These are phyloP conservation scores for Polydrusus pterygomalis DNA, from an alignment of 2,888 invertebrate genomes.

Conservation along the genomic window DNA sequence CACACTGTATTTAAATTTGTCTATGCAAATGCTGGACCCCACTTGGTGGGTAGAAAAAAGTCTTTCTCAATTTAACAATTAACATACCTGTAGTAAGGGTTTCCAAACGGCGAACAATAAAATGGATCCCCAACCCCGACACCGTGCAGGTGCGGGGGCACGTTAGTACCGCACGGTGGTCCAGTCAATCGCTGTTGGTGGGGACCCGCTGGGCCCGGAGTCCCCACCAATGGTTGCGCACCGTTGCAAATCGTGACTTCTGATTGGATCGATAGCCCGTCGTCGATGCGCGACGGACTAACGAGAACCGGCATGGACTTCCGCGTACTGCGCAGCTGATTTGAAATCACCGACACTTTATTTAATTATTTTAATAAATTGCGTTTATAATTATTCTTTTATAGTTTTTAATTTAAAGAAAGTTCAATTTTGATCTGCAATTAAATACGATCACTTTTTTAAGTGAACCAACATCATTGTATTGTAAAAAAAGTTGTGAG, in stretches of 20 bases:
- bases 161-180: conserved; percentile 38
- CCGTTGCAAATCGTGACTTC: conserved; percentile 69
- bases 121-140: conserved; percentile 72
- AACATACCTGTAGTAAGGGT: conserved; percentile 75
- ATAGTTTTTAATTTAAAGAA: too few relatives aligned
- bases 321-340: conserved; percentile 7
- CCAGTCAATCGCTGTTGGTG: conserved; percentile 66
- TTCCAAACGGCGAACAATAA: conserved; percentile 77
- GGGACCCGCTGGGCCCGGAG: conserved; percentile 67
- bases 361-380: neutral
- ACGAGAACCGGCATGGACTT: conserved; percentile 59
- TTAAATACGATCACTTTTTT: too few relatives aligned
- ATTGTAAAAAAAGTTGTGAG: too few relatives aligned
- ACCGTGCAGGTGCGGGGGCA: conserved; percentile 69
- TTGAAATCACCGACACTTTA: neutral
- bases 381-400: too few relatives aligned
- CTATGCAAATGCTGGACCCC: too few relatives aligned
- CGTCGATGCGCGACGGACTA: conserved; percentile 57
- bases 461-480: too few relatives aligned
- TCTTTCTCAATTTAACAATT: neutral
- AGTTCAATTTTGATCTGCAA: too few relatives aligned
- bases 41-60: too few relatives aligned
- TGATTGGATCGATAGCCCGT: conserved; percentile 15
- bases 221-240: conserved; percentile 67
- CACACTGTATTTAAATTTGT: too few relatives aligned